Evolutionary conservation across 2,888 invertebrate species (phyloP).

Genomic region (Hybos culiciformis): DNA sequence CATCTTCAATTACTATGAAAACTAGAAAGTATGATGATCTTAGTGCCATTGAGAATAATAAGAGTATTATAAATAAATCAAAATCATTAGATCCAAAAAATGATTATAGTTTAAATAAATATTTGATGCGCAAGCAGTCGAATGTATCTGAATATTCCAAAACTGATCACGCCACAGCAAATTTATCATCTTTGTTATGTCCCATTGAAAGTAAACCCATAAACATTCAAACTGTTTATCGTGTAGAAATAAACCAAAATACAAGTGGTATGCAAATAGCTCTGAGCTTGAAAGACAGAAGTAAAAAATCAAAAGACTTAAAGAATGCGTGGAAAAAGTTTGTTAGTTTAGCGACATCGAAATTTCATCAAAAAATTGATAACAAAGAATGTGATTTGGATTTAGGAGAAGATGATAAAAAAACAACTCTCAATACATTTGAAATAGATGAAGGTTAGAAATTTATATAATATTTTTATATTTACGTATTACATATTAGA

Average conservation of each 20-base stretch:
- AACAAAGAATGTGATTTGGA: too few species aligned
- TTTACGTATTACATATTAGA: too few species aligned
- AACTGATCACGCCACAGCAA: constrained; percentile 24
- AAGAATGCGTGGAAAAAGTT: constrained; percentile 37
- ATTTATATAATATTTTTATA: constrained; percentile 16
- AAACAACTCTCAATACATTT: too few species aligned
- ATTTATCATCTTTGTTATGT: constrained; percentile 1
- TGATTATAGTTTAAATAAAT: constrained; percentile 31
- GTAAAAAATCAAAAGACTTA: constrained; percentile 35
- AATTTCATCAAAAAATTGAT: constrained; percentile 30
- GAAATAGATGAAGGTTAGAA: constrained; percentile 6
- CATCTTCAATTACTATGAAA: too few species aligned
- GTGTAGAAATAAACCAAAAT: constrained; percentile 30
- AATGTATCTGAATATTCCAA: constrained; percentile 14
- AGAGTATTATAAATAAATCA: too few species aligned
- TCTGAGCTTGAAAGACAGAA: constrained; percentile 33
- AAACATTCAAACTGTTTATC: constrained; percentile 32
- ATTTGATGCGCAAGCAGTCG: constrained; percentile 28
- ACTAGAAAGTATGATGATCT: too few species aligned
- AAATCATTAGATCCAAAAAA: constrained; percentile 21
- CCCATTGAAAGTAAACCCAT: constrained; percentile 9
- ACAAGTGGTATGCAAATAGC: constrained; percentile 36
- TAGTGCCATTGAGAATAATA: too few species aligned
- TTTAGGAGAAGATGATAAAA: too few species aligned
- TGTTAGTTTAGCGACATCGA: constrained; percentile 34